Conservation (phyloP, 2,888 invertebrate species). For the Cylindroiulus punctatus region DNA sequence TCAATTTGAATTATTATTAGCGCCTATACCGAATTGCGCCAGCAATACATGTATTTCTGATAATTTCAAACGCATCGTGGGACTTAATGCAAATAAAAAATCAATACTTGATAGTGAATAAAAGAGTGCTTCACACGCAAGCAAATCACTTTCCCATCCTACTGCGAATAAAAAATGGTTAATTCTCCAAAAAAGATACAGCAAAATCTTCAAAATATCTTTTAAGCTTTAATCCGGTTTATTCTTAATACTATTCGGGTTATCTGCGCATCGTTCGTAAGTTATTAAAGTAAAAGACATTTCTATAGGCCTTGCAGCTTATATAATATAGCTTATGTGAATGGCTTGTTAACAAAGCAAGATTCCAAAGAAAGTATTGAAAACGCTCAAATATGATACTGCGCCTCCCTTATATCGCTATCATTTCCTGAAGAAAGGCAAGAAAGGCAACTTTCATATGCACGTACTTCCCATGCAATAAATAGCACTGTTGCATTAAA, state of each 20-base stretch:
- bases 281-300: constrained; percentile 18
- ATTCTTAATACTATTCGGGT: constrained; percentile 50
- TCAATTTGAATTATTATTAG: no score
- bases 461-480: not conserved
- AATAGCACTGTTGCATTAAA: constrained; percentile 27
- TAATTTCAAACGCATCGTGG: no score
- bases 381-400: constrained; percentile 1
- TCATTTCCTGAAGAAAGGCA: constrained; percentile 21
- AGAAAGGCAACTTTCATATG: constrained; percentile 21
- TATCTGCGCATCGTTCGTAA: constrained; percentile 50
- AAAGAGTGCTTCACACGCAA: not conserved
- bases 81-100: not conserved
- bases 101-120: constrained; percentile 17
- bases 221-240: constrained; percentile 49
- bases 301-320: not conserved
- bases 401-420: not conserved
- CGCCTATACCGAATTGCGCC: no score
- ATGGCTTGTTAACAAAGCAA: constrained; percentile 43
- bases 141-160: constrained; percentile 18
- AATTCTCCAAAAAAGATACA: not conserved
- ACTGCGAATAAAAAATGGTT: not conserved
- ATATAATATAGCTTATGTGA: not conserved
- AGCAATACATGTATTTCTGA: no score
- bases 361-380: constrained; percentile 20
- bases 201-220: not conserved